A percentile compares a stretch with the other conserved stretches of the same genome.
These are phyloP conservation scores for Atherinosoma microstoma DNA, from an alignment of 2,797 vertebrate species.

Conservation along the genomic window DNA sequence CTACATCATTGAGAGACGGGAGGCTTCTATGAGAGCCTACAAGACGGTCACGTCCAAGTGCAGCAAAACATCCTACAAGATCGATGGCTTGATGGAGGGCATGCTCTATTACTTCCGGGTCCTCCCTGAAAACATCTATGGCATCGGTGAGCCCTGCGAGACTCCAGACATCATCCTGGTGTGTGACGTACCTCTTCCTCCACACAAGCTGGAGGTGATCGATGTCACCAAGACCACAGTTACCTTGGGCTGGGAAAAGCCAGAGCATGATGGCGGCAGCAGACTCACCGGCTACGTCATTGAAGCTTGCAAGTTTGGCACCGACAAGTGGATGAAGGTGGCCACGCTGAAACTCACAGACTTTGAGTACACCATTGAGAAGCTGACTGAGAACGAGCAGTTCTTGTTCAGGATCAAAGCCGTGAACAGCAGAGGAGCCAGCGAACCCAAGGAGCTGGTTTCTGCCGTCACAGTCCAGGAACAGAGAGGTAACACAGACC, in stretches of 20 bases:
- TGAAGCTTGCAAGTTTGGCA: conserved; percentile 95
- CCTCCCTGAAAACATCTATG: conserved; percentile 97
- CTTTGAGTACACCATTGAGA: conserved; percentile 92
- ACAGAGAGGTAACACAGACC: conserved; percentile 87
- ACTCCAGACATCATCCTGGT: conserved; percentile 91
- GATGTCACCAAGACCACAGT: conserved; percentile 95
- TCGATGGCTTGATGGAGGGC: conserved; percentile 92
- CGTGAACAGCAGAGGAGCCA: conserved; percentile 93
- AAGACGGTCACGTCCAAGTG: conserved; percentile 98
- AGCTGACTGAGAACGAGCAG: conserved; percentile 96
- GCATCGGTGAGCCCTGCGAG: conserved; percentile 93
- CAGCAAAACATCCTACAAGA: conserved; percentile 93
- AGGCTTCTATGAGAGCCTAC: conserved; percentile 98
- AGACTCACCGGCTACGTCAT: conserved; percentile 93
- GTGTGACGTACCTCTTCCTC: conserved; percentile 94
- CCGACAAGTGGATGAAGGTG: conserved; percentile 98
- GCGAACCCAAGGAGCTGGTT: conserved; percentile 93
- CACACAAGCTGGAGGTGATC: conserved; percentile 91
- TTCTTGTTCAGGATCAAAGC: conserved; percentile 95
- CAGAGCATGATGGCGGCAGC: conserved; percentile 95
- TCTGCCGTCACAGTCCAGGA: conserved; percentile 93
- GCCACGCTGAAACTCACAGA: conserved; percentile 91
- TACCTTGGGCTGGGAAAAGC: conserved; percentile 95
- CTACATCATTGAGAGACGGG: conserved; percentile 96
- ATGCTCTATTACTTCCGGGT: conserved; percentile 98